Base-by-base conservation (phyloP, 2,888 invertebrate species). In the Atherix ibis region DNA sequence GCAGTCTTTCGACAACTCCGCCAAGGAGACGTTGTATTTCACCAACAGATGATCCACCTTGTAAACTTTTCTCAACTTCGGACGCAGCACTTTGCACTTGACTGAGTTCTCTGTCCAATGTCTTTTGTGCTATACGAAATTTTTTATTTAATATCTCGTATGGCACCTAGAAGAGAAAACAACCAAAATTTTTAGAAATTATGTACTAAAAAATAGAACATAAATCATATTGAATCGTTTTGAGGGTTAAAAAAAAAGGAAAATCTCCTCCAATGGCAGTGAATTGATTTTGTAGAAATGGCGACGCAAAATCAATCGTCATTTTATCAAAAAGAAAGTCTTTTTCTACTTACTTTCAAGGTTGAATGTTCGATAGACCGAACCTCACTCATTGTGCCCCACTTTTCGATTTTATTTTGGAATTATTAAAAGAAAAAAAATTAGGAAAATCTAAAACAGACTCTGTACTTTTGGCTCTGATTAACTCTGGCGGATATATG, bases 61-160 rank as follows among this genome's bases (percentile, higher is more conserved):
- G 25, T 19, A 31, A 25, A 17, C 34, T 49, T 37, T 66, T 70
- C 42, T 73, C 71, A 3, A 85, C 64, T 14, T 76, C 73, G 32
- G 67, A 67, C 0, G 83, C 78, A 0, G 77, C 74, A 41, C 73
- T 73, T 45, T 84, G 80, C 3, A 94, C 82, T 54, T 91, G 85
- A 2, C 89, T 78, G 0, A 85, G 84, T 56, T 91, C 95, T 38
- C 94, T 70, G 52, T 97, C 97, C 37, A 98, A 64, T 9, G 81
- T 79, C 49, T 95, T 91, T 61, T 98, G 97, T 3, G 94, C 88
- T 29, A 82, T 76, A 35, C 97, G 78, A 58, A 95, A 98, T 50
- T 87, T 88, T 60, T 97, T 97, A 63, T 98, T 98, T 44, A 98
- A 68, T 31, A 97, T 75, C 64, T 98, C 98, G 54, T 97, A 98